These are phyloP conservation scores for Drosophila saltans DNA, from an alignment of 1,140 invertebrate genomes.

Conservation along the genomic window DNA sequence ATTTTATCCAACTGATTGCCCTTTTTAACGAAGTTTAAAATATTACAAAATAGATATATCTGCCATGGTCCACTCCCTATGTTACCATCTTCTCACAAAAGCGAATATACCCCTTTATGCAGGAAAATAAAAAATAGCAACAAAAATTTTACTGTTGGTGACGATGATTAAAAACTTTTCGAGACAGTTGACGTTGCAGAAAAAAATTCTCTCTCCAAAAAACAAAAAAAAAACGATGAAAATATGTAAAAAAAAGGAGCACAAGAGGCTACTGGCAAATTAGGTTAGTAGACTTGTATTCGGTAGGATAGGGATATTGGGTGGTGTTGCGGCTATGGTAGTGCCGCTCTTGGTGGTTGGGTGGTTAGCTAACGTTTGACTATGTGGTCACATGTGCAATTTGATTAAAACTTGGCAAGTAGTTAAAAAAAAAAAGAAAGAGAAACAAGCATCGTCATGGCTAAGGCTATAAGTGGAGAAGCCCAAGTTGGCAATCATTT, in stretches of 20 bases:
- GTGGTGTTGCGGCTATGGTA: neutral
- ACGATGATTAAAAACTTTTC: constrained; percentile 78
- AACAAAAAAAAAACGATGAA: constrained; percentile 24
- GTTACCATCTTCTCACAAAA: too few species aligned
- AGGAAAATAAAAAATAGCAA: constrained; percentile 29
- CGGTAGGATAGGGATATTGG: constrained; percentile 5
- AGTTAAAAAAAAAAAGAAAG: constrained; percentile 31
- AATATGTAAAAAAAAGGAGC: constrained; percentile 15
- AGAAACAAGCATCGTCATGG: constrained; percentile 41
- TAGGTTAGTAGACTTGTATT: constrained; percentile 54
- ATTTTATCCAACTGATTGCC: too few species aligned
- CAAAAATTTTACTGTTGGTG: constrained; percentile 41
- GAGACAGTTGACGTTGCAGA: constrained; percentile 72
- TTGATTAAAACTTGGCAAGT: constrained; percentile 68
- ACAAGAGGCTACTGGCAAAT: constrained; percentile 55
- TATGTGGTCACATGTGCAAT: constrained; percentile 63
- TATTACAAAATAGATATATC: too few species aligned
- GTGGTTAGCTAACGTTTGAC: constrained; percentile 28
- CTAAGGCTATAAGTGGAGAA: constrained; percentile 20
- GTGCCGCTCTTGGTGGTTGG: constrained; percentile 20
- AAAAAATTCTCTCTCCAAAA: constrained; percentile 34
- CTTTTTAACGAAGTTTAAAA: too few species aligned
- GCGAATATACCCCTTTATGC: neutral
- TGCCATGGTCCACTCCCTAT: neutral
- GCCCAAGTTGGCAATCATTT: constrained; percentile 14